phyloP scores from a whole-genome alignment of 2,113 vertebrate species.

The Corvus cornix region DNA sequence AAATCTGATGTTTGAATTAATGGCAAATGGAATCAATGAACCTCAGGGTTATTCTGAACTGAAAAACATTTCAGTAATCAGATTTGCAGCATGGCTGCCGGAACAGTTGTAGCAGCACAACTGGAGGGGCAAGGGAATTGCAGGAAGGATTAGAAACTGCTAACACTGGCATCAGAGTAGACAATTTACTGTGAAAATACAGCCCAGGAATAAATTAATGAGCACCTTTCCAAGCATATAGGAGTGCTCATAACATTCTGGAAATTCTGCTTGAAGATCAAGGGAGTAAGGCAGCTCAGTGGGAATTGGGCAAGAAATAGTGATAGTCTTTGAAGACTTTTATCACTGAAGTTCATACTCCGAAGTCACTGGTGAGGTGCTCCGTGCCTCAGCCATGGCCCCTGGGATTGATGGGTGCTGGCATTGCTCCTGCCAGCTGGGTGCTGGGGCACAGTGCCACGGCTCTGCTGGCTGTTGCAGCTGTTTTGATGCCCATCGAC shows the following conservation, averaged over 20 bases:
- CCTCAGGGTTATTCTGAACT: not conserved
- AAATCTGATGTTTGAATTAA: not conserved
- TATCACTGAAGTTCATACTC: not conserved
- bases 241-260: not conserved
- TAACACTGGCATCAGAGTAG: not conserved
- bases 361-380: not conserved
- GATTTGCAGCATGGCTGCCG: not conserved
- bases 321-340: not conserved
- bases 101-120: not conserved
- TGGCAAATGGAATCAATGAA: not conserved
- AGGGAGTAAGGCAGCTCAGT: not conserved
- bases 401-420: not conserved
- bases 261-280: not conserved
- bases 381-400: not conserved
- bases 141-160: slow-evolving; percentile 26
- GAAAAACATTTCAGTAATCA: not conserved
- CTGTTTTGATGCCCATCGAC: not conserved
- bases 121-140: slow-evolving; percentile 11
- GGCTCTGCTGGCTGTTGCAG: not conserved
- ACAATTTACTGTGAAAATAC: not conserved
- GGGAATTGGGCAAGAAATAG: not conserved
- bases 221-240: not conserved
- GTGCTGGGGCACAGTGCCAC: not conserved
- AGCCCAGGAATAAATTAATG: not conserved
- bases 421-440: rapidly evolving